These are phyloP conservation scores for Drosophila santomea DNA, from an alignment of 1,140 invertebrate genomes.

Conservation along the genomic window DNA sequence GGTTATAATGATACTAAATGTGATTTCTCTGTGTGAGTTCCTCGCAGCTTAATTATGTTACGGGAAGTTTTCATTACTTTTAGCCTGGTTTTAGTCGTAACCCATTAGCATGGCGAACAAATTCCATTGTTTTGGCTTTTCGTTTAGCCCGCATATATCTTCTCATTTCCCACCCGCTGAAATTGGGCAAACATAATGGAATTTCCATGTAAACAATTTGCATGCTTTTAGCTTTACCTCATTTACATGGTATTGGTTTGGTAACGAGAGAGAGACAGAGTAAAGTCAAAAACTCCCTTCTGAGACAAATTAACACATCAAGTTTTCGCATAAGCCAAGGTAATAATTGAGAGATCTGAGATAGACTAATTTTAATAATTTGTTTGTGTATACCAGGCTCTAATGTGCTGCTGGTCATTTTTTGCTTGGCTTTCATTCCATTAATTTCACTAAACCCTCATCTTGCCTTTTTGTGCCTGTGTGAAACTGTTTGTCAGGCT, in stretches of 20 bases:
- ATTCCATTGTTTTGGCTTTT: slow-evolving; percentile 64
- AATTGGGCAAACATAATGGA: slow-evolving; percentile 67
- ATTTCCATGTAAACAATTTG: slow-evolving; percentile 77
- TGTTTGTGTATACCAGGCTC: background rate
- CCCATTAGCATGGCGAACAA: slow-evolving; percentile 21
- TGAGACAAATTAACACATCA: slow-evolving; percentile 70
- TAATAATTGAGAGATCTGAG: slow-evolving; percentile 7
- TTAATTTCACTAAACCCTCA: slow-evolving; percentile 16
- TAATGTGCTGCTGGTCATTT: background rate
- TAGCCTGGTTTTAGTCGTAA: slow-evolving; percentile 1
- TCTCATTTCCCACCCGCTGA: background rate
- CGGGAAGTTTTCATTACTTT: slow-evolving; percentile 55
- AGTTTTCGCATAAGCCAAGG: slow-evolving; percentile 5
- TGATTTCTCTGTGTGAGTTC: slow-evolving; percentile 36
- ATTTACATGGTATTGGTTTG: slow-evolving; percentile 1
- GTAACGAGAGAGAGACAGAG: background rate
- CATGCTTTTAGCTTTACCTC: slow-evolving; percentile 54
- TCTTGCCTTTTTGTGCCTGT: slow-evolving; percentile 22
- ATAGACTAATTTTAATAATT: slow-evolving; percentile 7
- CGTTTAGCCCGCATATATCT: slow-evolving; percentile 55
- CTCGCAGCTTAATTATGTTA: slow-evolving; percentile 50
- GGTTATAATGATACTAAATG: slow-evolving; percentile 42
- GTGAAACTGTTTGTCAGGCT: slow-evolving; percentile 27
- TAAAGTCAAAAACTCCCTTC: slow-evolving; percentile 6
- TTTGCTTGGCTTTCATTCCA: slow-evolving; percentile 10